phyloP scores from a whole-genome alignment of 2,797 vertebrate species.

The Cheirogaleus major region DNA sequence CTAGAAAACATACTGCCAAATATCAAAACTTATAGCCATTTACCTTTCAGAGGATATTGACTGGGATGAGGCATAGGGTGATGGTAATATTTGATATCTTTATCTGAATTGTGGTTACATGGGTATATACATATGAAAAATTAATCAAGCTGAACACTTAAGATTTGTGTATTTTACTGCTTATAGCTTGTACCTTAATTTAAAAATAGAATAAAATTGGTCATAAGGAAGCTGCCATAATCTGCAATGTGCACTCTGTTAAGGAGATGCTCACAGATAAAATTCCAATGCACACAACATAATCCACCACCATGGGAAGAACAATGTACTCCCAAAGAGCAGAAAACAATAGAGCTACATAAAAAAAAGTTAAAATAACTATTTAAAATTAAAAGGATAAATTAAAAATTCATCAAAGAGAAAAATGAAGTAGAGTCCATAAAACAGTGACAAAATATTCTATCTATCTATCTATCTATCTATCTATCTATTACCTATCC shows the following conservation, averaged over 20 bases:
- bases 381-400: background rate
- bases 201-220: background rate
- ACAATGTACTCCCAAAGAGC: background rate
- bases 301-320: background rate
- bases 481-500: background rate
- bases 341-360: background rate
- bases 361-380: background rate
- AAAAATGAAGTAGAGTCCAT: background rate
- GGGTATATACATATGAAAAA: background rate
- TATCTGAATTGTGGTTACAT: background rate
- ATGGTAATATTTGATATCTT: background rate
- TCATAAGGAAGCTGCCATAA: background rate
- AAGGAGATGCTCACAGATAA: background rate
- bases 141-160: background rate
- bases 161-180: background rate
- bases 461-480: background rate
- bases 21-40: background rate
- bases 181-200: background rate
- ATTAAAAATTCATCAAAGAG: background rate
- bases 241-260: background rate
- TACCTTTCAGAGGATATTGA: background rate
- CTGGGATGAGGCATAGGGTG: background rate
- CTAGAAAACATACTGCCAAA: background rate
- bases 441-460: background rate
- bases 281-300: background rate